Base-by-base conservation (phyloP, 2,888 invertebrate genomes). In the Andrena bicolor region DNA sequence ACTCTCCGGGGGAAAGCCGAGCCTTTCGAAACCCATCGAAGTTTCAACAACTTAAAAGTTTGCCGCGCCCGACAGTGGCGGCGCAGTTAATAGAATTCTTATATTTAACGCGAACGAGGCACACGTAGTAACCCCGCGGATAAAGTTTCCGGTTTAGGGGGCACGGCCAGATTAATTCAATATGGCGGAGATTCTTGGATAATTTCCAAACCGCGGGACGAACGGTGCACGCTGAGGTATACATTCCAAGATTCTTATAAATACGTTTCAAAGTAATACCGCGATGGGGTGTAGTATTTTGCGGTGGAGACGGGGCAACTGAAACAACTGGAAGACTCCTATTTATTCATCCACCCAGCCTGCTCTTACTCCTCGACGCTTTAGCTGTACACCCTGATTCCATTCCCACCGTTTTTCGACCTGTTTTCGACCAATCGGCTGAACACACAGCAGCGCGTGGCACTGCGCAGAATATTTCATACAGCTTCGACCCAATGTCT, bases 31-130 rank as follows among this genome's bases (percentile, higher is more conserved):
- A 66, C 51, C 68, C 53, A 63, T 76, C 66, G 66, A 78, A 76
- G 61, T 76, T 76, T 16, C 41, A 23, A 61, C 53, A 28, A 28
- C 61, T 76, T 61, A 23, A 61, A 76, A 78, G 66, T 78, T 66
- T 35, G 23, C 16, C 60, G 23, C 16, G 20, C 41, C 41, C 41
- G 41, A 56, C 56, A 3, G 56, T 10, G 51, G 10, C 13, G 51
- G 32, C n/a, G 8, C 28, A 49, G 66, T 76, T 78, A 78, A 78
- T 68, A 78, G 68, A 78, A 78, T 78, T 76, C 76, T 41, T 68
- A 41, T 78, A 68, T 53, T 63, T 61, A 68, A 63, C 61, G 61
- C 53, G 51, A 60, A 76, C 30, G n/a, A 32, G 61, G 30, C 63
- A 56, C 35, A 68, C 61, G 26, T n/a, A 48, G 53, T 20, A 68